A percentile compares a stretch with the other conserved stretches of the same genome.
phyloP scores from a whole-genome alignment of 2,113 vertebrate genomes.

The Chionomys nivalis region DNA sequence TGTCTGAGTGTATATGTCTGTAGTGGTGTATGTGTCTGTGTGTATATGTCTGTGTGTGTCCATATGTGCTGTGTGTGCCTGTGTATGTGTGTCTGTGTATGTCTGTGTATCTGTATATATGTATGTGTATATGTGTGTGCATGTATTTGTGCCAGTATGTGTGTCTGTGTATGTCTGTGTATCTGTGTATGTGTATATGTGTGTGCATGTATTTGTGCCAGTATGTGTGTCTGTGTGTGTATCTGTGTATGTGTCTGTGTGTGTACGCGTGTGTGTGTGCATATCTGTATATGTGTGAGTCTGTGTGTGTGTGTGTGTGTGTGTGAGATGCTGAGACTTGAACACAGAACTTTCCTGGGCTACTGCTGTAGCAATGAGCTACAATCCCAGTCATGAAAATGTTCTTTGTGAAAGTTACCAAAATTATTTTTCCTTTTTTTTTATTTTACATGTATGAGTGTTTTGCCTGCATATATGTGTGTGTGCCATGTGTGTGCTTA shows the following conservation, averaged over 20 bases:
- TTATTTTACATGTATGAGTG: background rate
- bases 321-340: background rate
- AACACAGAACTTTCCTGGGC: background rate
- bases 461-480: background rate
- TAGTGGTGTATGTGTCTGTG: too few species aligned
- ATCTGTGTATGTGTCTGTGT: background rate
- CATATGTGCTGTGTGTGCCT: background rate
- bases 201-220: background rate
- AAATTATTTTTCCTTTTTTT: slow-evolving; percentile 1
- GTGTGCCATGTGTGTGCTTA: background rate
- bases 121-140: background rate
- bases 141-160: background rate
- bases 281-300: background rate
- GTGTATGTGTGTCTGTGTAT: background rate
- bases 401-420: background rate
- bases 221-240: background rate
- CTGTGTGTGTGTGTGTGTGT: background rate
- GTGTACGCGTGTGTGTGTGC: background rate
- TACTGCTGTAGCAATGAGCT: background rate
- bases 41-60: too few species aligned
- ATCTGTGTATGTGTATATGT: background rate
- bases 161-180: background rate
- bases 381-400: background rate
- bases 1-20: too few species aligned
- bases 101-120: too few species aligned